These are phyloP conservation scores for Coleophora flavipennella DNA, from an alignment of 2,888 invertebrate species.

Conservation along the genomic window DNA sequence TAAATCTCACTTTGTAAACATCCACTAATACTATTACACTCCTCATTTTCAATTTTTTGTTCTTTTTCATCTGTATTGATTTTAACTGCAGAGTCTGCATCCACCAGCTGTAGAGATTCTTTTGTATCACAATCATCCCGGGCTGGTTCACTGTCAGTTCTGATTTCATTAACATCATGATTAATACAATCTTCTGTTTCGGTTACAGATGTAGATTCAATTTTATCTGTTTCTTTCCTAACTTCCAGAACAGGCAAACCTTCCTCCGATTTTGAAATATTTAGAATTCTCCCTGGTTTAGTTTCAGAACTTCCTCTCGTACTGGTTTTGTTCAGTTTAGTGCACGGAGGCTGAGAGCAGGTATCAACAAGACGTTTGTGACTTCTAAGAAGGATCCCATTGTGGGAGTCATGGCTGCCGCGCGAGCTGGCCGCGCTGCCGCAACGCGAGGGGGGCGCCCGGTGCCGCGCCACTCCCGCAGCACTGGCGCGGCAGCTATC, in stretches of 20 bases:
- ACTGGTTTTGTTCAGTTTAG: conserved; percentile 38
- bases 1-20: conserved; percentile 59
- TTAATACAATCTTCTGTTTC: conserved; percentile 26
- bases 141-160: conserved; percentile 29
- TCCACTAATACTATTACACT: conserved; percentile 45
- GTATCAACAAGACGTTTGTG: conserved; percentile 70
- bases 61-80: conserved; percentile 33
- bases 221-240: conserved; percentile 30
- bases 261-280: conserved; percentile 41
- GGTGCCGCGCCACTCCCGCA: conserved; percentile 33
- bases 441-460: conserved; percentile 47
- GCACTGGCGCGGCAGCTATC: conserved; percentile 45
- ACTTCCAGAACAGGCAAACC: conserved; percentile 36
- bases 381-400: conserved; percentile 75
- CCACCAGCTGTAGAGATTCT: conserved; percentile 50
- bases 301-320: conserved; percentile 33
- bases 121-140: conserved; percentile 41
- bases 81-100: conserved; percentile 25
- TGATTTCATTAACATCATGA: conserved; percentile 26
- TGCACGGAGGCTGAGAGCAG: conserved; percentile 34
- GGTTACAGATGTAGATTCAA: conserved; percentile 31
- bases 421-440: conserved; percentile 66
- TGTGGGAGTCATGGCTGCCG: conserved; percentile 57
- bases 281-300: conserved; percentile 41
- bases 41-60: conserved; percentile 36